Evolutionary conservation across 30 jellyfish, hydroid and myxozoan genomes (phyloP).

Genomic region (Nemopilema nomurai): DNA sequence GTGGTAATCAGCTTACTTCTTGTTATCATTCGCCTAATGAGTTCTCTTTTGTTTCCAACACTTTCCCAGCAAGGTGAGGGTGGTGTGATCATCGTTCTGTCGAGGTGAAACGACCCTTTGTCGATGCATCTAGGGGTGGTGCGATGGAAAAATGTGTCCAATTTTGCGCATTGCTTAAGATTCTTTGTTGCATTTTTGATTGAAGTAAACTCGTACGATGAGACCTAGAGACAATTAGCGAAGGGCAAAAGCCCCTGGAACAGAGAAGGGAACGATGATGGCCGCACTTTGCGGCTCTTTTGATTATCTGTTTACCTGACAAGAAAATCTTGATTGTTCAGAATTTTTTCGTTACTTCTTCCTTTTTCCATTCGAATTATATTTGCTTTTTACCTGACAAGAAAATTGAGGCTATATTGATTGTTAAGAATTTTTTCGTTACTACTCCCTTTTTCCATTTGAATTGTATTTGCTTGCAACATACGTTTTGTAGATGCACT

Average conservation of each 20-base stretch:
- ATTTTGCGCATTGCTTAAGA: not conserved
- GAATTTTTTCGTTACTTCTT: too few species aligned
- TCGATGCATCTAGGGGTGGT: not conserved
- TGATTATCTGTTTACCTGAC: too few species aligned
- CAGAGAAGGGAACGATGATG: not conserved
- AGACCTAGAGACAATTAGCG: not conserved
- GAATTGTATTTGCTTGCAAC: too few species aligned
- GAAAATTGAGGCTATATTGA: too few species aligned
- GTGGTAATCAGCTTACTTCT: not conserved
- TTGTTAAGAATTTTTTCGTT: too few species aligned
- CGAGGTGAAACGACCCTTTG: not conserved
- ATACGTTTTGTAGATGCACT: too few species aligned
- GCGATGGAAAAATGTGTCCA: not conserved
- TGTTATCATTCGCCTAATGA: not conserved
- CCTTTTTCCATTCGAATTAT: too few species aligned
- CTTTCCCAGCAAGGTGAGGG: not conserved
- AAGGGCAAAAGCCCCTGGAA: not conserved
- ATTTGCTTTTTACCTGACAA: too few species aligned
- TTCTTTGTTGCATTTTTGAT: not conserved
- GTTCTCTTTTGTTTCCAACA: not conserved
- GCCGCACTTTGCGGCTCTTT: not conserved
- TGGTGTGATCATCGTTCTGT: not conserved
- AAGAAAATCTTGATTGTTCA: too few species aligned
- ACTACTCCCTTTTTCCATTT: too few species aligned
- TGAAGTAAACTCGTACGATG: not conserved